Conservation (phyloP, 2,113 vertebrate genomes). For the Erinaceus europaeus region DNA sequence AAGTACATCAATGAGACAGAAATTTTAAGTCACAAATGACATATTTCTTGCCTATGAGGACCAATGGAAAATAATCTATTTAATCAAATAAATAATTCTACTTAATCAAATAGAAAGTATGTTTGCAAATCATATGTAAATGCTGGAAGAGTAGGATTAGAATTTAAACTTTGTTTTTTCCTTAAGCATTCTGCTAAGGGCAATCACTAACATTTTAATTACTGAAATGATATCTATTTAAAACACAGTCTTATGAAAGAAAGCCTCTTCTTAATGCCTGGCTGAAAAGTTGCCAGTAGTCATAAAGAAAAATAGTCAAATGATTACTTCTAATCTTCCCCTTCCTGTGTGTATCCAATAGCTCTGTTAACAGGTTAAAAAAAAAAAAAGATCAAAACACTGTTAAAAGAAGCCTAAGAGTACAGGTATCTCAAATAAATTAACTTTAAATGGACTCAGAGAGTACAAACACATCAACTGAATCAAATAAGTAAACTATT, state of each 20-base stretch:
- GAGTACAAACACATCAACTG: neutral
- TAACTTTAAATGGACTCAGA: slow-evolving; percentile 41
- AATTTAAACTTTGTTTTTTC: slow-evolving; percentile 32
- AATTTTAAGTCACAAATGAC: neutral
- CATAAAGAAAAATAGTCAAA: slow-evolving; percentile 37
- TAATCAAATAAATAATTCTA: slow-evolving; percentile 26
- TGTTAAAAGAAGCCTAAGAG: slow-evolving; percentile 45
- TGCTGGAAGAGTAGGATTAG: neutral
- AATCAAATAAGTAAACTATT: slow-evolving; percentile 28
- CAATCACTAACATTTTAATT: slow-evolving; percentile 1
- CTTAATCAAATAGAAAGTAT: slow-evolving; percentile 14
- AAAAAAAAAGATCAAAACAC: neutral
- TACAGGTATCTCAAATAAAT: slow-evolving; percentile 62
- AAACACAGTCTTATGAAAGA: neutral
- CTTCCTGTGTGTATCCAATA: slow-evolving; percentile 1
- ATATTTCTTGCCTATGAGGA: slow-evolving; percentile 32
- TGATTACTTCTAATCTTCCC: neutral
- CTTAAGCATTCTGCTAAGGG: neutral
- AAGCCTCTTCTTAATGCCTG: neutral
- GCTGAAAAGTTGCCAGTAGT: slow-evolving; percentile 24
- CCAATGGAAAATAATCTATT: too few relatives aligned
- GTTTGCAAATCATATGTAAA: slow-evolving; percentile 28
- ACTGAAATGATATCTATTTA: slow-evolving; percentile 59
- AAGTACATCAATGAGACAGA: neutral
- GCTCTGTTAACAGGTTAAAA: slow-evolving; percentile 23